Conservation (phyloP, 2,888 invertebrate genomes). For the Apocheima hispidaria region DNA sequence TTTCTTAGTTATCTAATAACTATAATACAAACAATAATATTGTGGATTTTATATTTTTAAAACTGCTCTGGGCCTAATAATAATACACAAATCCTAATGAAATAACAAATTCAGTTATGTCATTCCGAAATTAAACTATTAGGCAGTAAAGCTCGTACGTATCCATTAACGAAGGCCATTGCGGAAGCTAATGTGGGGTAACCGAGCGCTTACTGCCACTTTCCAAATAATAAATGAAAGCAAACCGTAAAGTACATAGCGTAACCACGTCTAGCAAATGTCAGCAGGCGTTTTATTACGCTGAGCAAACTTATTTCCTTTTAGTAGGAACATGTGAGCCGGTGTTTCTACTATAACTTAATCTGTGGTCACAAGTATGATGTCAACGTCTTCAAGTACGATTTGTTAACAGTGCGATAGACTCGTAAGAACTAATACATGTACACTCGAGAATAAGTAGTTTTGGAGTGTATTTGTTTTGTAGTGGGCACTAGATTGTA, state of each 20-base stretch:
- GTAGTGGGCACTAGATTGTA: conserved; percentile 32
- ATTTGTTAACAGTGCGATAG: conserved; percentile 51
- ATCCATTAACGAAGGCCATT: conserved; percentile 29
- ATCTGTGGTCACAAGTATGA: conserved; percentile 40
- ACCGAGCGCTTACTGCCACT: conserved; percentile 41
- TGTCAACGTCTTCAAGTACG: conserved; percentile 47
- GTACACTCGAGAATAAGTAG: conserved; percentile 47
- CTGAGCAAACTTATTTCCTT: conserved; percentile 37
- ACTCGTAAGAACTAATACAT: conserved; percentile 45
- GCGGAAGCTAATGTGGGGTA: conserved; percentile 33
- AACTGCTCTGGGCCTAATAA: background rate
- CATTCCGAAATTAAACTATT: conserved; percentile 15
- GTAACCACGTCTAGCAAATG: conserved; percentile 35
- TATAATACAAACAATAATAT: background rate
- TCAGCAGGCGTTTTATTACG: conserved; percentile 42
- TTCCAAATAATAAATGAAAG: conserved; percentile 51
- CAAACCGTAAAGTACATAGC: conserved; percentile 41
- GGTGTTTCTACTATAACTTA: conserved; percentile 21
- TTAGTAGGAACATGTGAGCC: conserved; percentile 29
- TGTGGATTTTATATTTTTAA: background rate
- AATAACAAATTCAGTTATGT: conserved; percentile 1
- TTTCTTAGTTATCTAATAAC: conserved; percentile 2
- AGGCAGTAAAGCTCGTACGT: conserved; percentile 24
- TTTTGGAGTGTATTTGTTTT: conserved; percentile 41
- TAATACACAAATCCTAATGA: no score